phyloP scores from a whole-genome alignment of 2,113 vertebrate genomes.

The Monopterus albus region DNA sequence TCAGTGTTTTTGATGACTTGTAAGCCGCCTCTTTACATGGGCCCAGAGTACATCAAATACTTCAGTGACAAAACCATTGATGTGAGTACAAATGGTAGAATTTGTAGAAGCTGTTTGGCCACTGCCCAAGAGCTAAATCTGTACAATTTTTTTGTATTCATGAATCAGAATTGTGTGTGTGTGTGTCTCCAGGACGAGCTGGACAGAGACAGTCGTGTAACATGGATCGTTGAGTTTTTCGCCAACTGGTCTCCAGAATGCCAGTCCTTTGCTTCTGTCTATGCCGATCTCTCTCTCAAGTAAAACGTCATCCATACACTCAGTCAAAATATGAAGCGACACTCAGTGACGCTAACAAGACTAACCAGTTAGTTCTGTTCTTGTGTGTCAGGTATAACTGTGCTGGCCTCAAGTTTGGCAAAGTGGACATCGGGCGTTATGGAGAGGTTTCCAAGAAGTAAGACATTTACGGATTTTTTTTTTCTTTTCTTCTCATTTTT shows the following conservation, averaged over 20 bases:
- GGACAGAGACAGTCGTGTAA: conserved; percentile 88
- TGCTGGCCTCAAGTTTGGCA: conserved; percentile 91
- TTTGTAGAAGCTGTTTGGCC: too few relatives aligned
- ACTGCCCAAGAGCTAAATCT: not conserved
- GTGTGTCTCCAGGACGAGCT: conserved; percentile 88
- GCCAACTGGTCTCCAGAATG: conserved; percentile 97
- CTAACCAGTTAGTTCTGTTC: not conserved
- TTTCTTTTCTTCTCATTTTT: not conserved
- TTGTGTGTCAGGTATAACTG: conserved; percentile 88
- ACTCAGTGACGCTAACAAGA: too few relatives aligned
- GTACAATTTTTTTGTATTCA: not conserved
- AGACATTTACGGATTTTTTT: not conserved
- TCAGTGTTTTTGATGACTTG: conserved; percentile 96
- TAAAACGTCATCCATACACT: conserved; percentile 69
- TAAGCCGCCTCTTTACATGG: conserved; percentile 95
- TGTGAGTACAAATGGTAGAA: conserved; percentile 77
- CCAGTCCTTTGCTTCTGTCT: conserved; percentile 95
- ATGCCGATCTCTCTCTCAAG: conserved; percentile 94
- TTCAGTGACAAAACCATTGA: conserved; percentile 96
- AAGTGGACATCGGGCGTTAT: conserved; percentile 94
- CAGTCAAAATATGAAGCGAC: accelerated
- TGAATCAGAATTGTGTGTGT: not conserved
- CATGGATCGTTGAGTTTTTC: conserved; percentile 95
- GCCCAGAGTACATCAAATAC: conserved; percentile 96
- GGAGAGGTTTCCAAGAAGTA: conserved; percentile 91